phyloP scores from a whole-genome alignment of 2,797 vertebrate genomes.

The Phalanger gymnotis region DNA sequence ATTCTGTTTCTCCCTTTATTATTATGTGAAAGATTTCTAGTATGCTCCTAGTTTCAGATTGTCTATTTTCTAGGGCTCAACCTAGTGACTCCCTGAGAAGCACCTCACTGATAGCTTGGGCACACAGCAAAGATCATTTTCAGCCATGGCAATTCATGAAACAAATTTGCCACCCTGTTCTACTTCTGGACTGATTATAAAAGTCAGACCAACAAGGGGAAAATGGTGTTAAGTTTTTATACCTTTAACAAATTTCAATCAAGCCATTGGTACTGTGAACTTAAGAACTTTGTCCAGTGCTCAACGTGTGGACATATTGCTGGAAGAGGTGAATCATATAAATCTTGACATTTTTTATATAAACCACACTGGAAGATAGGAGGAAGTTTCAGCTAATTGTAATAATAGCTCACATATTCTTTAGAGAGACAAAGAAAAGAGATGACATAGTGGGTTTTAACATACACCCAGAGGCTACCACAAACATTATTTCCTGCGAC shows the following conservation, averaged over 20 bases:
- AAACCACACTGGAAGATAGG: not conserved
- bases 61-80: not conserved
- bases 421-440: not conserved
- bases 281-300: not conserved
- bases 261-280: not conserved
- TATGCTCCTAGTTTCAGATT: not conserved
- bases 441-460: not conserved
- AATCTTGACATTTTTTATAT: not conserved
- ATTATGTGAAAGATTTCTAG: not conserved
- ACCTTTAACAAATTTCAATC: not conserved
- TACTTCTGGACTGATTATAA: not conserved
- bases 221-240: not conserved
- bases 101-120: not conserved
- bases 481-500: not conserved
- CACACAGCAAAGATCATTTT: not conserved
- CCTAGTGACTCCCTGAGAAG: not conserved
- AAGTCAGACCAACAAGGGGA: not conserved
- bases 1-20: not conserved
- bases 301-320: not conserved
- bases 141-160: not conserved
- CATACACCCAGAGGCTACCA: not conserved
- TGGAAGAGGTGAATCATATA: not conserved
- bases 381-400: not conserved
- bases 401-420: not conserved
- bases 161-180: not conserved